A percentile compares a stretch with the other conserved stretches of the same genome.
Conservation (phyloP, 1,140 invertebrate species). For the Cephus cinctus region DNA sequence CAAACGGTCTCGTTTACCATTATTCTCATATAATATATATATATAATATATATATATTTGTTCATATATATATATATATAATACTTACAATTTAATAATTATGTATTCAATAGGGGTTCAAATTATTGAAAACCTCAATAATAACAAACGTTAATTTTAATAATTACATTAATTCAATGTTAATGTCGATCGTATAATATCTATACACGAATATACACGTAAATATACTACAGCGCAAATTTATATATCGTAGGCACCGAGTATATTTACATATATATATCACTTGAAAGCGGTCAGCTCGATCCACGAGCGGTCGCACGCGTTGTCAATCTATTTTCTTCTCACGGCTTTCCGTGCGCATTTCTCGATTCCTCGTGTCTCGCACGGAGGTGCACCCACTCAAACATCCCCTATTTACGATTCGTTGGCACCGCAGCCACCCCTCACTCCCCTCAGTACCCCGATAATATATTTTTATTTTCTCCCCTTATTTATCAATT, state of each 20-base stretch:
- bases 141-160: slow-evolving; percentile 28
- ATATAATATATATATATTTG: slow-evolving; percentile 16
- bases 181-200: slow-evolving; percentile 32
- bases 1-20: neutral
- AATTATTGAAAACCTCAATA: slow-evolving; percentile 32
- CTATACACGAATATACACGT: no score
- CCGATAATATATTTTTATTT: no score
- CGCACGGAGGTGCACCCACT: slow-evolving; percentile 14
- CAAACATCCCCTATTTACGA: slow-evolving; percentile 21
- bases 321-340: slow-evolving; percentile 6
- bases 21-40: slow-evolving; percentile 12
- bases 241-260: no score
- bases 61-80: slow-evolving; percentile 29
- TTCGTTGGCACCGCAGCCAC: no score
- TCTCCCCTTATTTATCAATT: no score
- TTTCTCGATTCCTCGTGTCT: slow-evolving; percentile 14
- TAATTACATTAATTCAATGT: slow-evolving; percentile 24
- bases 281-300: slow-evolving; percentile 42
- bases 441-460: no score
- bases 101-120: slow-evolving; percentile 9
- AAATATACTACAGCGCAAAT: no score
- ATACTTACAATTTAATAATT: slow-evolving; percentile 23
- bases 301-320: slow-evolving; percentile 35
- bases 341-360: neutral
- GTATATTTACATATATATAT: no score